phyloP scores from a whole-genome alignment of 2,797 vertebrate genomes.

The Muraenolepis orangiensis region DNA sequence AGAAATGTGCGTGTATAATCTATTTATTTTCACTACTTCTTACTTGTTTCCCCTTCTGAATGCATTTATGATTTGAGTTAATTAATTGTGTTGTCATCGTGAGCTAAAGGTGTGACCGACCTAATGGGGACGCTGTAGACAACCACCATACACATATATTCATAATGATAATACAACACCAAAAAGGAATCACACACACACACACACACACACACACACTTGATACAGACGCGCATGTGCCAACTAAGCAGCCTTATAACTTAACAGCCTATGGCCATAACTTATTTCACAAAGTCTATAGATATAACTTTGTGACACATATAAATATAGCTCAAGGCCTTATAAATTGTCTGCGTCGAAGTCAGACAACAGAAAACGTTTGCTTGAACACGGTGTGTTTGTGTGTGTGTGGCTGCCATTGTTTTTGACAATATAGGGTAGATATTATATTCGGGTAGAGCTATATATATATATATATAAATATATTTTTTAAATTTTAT shows the following conservation, averaged over 20 bases:
- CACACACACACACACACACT: too few species aligned
- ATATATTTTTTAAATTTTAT: too few species aligned
- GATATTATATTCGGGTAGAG: not conserved
- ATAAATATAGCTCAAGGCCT: not conserved
- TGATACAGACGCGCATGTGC: not conserved
- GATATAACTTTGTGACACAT: not conserved
- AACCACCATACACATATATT: not conserved
- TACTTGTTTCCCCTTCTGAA: too few species aligned
- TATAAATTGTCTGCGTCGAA: not conserved
- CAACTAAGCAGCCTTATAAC: not conserved
- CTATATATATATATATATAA: too few species aligned
- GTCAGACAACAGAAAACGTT: not conserved
- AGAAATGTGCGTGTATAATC: not conserved
- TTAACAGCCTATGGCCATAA: not conserved
- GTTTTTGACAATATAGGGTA: not conserved
- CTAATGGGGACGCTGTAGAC: not conserved
- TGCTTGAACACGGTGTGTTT: not conserved
- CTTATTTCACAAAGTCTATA: not conserved
- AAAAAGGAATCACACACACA: too few species aligned
- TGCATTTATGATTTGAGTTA: not conserved
- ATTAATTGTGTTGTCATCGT: not conserved
- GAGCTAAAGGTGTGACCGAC: not conserved
- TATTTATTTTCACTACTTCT: not conserved
- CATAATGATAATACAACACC: not conserved
- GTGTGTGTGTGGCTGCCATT: not conserved